Conservation (phyloP, 2,113 vertebrate genomes). For the Dasyprocta punctata region DNA sequence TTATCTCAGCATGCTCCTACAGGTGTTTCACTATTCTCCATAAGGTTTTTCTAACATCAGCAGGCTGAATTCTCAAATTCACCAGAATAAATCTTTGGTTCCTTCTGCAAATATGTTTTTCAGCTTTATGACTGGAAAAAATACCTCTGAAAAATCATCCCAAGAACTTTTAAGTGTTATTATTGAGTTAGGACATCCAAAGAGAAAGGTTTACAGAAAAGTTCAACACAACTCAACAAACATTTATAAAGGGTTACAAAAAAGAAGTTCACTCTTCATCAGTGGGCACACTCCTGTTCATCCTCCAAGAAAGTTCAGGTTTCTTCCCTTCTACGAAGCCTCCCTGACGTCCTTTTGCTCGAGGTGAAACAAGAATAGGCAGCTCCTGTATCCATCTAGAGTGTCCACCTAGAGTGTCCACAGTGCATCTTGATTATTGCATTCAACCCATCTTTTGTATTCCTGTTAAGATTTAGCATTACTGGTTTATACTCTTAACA, state of each 20-base stretch:
- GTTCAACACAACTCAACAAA: background rate
- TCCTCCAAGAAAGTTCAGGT: background rate
- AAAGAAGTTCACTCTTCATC: background rate
- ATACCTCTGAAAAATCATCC: background rate
- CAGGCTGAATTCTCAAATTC: slow-evolving; percentile 11
- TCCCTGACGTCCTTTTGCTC: background rate
- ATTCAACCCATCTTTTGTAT: background rate
- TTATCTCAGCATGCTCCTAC: background rate
- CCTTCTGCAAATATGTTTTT: slow-evolving; percentile 49
- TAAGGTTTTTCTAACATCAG: background rate
- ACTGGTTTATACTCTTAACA: background rate
- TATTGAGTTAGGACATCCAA: background rate
- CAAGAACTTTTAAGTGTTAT: background rate
- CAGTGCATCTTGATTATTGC: too few species aligned
- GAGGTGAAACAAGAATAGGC: rapidly evolving
- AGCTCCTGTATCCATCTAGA: background rate
- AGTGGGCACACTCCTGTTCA: background rate
- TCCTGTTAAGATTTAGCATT: background rate
- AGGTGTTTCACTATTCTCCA: background rate
- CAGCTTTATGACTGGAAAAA: background rate
- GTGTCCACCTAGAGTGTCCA: background rate
- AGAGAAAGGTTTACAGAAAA: background rate
- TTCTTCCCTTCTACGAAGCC: background rate
- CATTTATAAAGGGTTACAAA: too few species aligned
- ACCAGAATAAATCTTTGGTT: background rate